These are phyloP conservation scores for Frankliniella fusca DNA, from an alignment of 2,888 invertebrate genomes.

Conservation along the genomic window DNA sequence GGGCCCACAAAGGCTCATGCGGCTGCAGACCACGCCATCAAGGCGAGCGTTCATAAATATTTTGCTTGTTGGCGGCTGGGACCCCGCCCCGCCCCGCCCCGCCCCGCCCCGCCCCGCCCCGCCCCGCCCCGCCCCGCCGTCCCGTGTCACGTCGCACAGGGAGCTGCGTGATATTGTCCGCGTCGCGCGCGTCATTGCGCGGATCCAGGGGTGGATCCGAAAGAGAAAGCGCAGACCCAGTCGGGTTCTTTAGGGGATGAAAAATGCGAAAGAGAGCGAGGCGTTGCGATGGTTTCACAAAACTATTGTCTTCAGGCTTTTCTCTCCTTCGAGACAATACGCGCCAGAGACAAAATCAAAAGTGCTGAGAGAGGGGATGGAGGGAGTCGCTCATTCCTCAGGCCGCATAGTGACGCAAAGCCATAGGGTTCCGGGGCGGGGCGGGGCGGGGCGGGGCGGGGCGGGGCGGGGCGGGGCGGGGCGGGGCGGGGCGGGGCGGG, in stretches of 20 bases:
- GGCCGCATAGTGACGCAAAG: background rate
- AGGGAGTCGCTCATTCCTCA: background rate
- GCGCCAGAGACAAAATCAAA: too few relatives aligned
- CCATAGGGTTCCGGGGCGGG: background rate
- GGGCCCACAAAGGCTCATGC: background rate
- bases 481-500: too few relatives aligned
- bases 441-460: background rate
- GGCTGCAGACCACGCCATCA: background rate
- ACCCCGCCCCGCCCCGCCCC: background rate
- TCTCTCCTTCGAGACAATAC: too few relatives aligned
- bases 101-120: background rate
- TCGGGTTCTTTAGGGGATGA: too few relatives aligned
- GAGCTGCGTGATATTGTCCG: background rate
- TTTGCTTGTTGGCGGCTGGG: slow-evolving; percentile 20
- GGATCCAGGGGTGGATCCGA: background rate
- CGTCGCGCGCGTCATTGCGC: background rate
- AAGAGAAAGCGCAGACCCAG: background rate
- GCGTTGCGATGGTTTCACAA: too few relatives aligned
- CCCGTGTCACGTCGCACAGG: background rate
- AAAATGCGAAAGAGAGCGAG: too few relatives aligned
- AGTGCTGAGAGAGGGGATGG: background rate
- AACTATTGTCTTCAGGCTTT: too few relatives aligned
- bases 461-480: background rate
- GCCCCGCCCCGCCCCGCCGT: background rate
- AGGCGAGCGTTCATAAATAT: slow-evolving; percentile 17